Evolutionary conservation across 2,797 vertebrate genomes (phyloP).

Genomic region (Siniperca obscura): DNA sequence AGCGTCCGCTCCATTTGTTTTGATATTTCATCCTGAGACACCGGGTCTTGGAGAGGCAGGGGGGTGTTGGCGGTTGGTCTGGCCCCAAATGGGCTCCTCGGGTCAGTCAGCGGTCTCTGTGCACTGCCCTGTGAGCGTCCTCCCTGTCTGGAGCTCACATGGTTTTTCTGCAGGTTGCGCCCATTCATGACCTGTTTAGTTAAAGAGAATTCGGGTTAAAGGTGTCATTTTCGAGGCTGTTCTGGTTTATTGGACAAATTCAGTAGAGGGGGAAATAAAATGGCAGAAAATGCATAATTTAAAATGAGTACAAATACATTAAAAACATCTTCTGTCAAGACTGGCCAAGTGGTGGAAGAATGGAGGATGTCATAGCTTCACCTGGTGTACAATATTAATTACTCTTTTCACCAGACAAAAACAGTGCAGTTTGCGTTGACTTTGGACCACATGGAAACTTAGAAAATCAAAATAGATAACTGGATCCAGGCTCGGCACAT

Average conservation of each 20-base stretch:
- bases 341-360: neutral
- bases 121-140: constrained; percentile 34
- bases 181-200: constrained; percentile 72
- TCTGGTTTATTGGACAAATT: neutral
- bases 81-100: constrained; percentile 80
- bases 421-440: no score
- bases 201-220: neutral
- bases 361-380: no score
- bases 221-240: neutral
- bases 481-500: no score
- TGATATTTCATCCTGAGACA: constrained; percentile 19
- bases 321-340: neutral
- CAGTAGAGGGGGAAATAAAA: neutral
- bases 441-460: no score
- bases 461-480: no score
- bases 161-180: constrained; percentile 73
- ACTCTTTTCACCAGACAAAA: no score
- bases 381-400: no score
- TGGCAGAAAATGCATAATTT: no score
- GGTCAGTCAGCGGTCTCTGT: constrained; percentile 59
- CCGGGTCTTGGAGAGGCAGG: constrained; percentile 43
- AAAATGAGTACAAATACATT: neutral
- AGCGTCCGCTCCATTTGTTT: constrained; percentile 34
- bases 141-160: constrained; percentile 32
- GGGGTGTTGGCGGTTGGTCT: constrained; percentile 47